Percentiles rank a stretch among this genome's conserved stretches.
Evolutionary conservation across 2,888 invertebrate species (phyloP).

Genomic region (Trypoxylon attenuatum): DNA sequence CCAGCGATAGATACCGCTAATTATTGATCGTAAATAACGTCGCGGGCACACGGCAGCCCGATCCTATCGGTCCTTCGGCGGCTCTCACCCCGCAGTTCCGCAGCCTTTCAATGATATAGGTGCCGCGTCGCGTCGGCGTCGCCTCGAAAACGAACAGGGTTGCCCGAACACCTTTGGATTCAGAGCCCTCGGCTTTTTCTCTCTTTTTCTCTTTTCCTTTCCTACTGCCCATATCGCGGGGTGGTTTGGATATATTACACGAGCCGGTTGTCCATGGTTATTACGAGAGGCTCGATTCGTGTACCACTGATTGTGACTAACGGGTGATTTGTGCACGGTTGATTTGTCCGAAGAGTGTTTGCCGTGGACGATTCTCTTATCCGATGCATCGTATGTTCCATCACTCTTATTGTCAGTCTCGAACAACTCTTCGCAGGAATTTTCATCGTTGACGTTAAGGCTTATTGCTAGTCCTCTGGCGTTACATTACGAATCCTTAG

Average conservation of each 20-base stretch:
- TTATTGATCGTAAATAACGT: constrained; percentile 75
- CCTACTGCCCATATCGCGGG: constrained; percentile 40
- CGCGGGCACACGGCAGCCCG: constrained; percentile 65
- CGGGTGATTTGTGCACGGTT: no score
- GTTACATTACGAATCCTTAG: no score
- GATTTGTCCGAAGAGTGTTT: no score
- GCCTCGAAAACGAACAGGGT: constrained; percentile 42
- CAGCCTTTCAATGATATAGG: constrained; percentile 58
- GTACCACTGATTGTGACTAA: no score
- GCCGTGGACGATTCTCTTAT: no score
- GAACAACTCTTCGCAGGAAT: no score
- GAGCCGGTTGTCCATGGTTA: constrained; percentile 64
- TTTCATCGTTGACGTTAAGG: no score
- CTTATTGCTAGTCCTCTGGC: no score
- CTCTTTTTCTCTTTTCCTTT: not conserved
- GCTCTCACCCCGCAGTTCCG: constrained; percentile 46
- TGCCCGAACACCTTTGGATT: constrained; percentile 28
- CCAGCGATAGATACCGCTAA: constrained; percentile 75
- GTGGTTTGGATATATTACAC: constrained; percentile 70
- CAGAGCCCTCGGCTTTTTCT: constrained; percentile 18
- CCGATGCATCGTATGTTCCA: no score
- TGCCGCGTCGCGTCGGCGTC: constrained; percentile 26
- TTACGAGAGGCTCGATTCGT: no score
- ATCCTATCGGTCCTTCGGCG: constrained; percentile 61
- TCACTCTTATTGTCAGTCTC: no score